Evolutionary conservation across 2,888 invertebrate genomes (phyloP), one percentile per base, ranked within the genome.

Genomic region (Aporophyla nigra): DNA sequence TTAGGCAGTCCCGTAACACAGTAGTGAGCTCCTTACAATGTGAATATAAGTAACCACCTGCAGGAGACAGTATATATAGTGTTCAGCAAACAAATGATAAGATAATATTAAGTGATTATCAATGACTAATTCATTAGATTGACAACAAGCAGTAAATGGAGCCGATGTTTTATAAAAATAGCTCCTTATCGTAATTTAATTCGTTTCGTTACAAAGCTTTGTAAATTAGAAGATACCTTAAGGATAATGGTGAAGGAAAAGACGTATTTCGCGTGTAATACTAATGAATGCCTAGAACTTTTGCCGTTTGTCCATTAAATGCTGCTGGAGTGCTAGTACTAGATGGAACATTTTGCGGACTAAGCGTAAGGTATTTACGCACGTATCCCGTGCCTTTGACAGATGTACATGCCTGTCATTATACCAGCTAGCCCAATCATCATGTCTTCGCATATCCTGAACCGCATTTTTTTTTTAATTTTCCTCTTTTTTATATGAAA

Each of bases 71-170:
- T 75, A 33, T 76, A 33, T 75, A 66, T 76, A 76, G 40, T 51
- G n/a, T n/a, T 19, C 14, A 43, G 14, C 43, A 5, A 21, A 0
- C 0, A 53, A 21, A 66, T 21, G 74, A 74, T 74, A 56, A 49
- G 76, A 76, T 61, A n/a, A 12, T 21, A n/a, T 49, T 19, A 21
- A 49, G 6, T 74, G 21, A 27, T 63, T 51, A 74, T 75, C 65
- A 27, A 58, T 75, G 14, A 75, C 40, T 65, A 24, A 53, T n/a
- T 61, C 0, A 24, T 46, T 53, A 43, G 40, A 58, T 43, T 68
- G 19, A n/a, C n/a, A 43, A 51, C 12, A 53, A 53, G 16, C 10
- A 16, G 6, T 46, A 40, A 16, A 0, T 24, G 19, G 14, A 24
- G 16, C 5, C 16, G 33, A 16, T 0, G 3, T 2, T 33, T 14